Evolutionary conservation across 2,888 invertebrate species (phyloP), one percentile per base, ranked within the genome.

Genomic region (Odontocerum albicorne): DNA sequence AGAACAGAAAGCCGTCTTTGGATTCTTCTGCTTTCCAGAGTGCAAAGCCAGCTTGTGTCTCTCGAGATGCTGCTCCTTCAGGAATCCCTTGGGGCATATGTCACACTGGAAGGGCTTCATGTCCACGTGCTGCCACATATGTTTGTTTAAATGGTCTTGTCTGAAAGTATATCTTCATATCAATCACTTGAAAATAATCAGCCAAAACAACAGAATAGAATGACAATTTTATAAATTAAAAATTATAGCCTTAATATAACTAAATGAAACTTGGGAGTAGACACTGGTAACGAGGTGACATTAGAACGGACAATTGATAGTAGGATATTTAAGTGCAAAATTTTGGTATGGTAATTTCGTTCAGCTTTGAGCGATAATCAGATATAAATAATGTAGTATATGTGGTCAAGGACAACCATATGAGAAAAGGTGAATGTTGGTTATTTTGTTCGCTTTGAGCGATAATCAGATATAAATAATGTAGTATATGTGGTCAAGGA

Each of bases 51-150:
- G 10, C 27, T 57, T 54, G 21, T 60, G 60, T 22, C 57, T 49
- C 15, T 40, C 51, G 1, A 60, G 36, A 19, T 60, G 60, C 31
- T 57, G 53, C 4, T 70, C 69, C 36, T 76, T 68, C 27, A 69
- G 68, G 63, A 81, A 82, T 3, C 72, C 70, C 55, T 74, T 74
- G 43, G 72, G 67, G 59, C 81, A 81, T 33, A 74, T 66, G 12
- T 73, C 74, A 64, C 81, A 81, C 31, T 69, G 68, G 61, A 70
- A 73, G 1, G 71, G 71, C 59, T 73, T 74, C 64, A 69, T 16
- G 64, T 68, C 38, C 65, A 57, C 32, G 32, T 64, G 60, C 10
- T 57, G 58, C 39, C 59, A 59, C 59, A 68, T 67, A 59, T 74
- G 74, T 2, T 70, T 66, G 53, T 67, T 66, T 16, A 73, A 51